Base-by-base conservation (phyloP, 2,797 vertebrate genomes). In the Argya squamiceps region DNA sequence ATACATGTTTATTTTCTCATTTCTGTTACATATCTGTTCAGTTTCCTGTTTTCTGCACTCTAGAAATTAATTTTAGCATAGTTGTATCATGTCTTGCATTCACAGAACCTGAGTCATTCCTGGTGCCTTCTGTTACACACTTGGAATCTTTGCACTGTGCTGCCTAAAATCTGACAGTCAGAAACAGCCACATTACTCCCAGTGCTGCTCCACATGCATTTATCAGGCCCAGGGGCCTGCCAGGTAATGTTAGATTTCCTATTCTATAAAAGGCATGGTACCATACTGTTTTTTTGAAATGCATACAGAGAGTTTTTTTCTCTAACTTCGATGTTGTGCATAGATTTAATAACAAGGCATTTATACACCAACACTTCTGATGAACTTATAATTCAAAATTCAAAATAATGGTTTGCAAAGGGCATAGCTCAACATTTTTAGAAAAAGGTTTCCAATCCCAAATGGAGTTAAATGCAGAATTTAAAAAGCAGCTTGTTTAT, bases 1-100 rank as follows among this genome's bases (percentile, higher is more conserved):
- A 52, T 76, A n/a, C 75, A 32, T 91, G 44, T 91, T 94, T 92
- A 80, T 91, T 94, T 95, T 91, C 79, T 64, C 32, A 6, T 84
- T 62, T 91, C 50, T 86, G 58, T 71, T 93, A 80, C 62, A 60
- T 89, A 88, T 82, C 82, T 80, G 79, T 59, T 89, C 49, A 6
- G 47, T 78, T 96, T 97, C 95, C 89, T 94, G 81, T 88, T 89
- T 95, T 55, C 73, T 89, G 74, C 95, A 89, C 75, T 49, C 84
- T 59, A 34, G 73, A 53, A 91, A 84, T 75, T 89, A 93, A 95
- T 96, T 97, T 96, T 96, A 96, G 85, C 69, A 9, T 19, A 18
- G 73, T 58, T 75, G 56, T 93, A 49, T 89, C 84, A 63, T 15
- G 63, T 93, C 84, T 94, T 93, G 50, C 32, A 79, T 92, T 88